phyloP scores from a whole-genome alignment of 1,140 invertebrate genomes.

The Bicyclus anynana region DNA sequence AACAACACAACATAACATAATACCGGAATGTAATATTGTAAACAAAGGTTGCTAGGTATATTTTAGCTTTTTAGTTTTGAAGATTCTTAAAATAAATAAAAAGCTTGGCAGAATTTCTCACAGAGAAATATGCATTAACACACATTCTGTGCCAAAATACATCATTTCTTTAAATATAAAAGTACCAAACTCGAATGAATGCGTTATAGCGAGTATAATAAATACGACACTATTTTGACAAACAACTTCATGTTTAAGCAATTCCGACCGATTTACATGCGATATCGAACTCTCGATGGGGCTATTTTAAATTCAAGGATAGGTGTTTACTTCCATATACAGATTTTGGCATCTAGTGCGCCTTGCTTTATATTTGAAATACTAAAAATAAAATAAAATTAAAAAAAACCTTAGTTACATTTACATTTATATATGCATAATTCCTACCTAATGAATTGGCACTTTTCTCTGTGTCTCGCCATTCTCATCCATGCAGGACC shows the following conservation, averaged over 20 bases:
- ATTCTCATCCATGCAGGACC: no score
- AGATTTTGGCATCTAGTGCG: background rate
- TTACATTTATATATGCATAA: no score
- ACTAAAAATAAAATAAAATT: background rate
- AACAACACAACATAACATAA: no score
- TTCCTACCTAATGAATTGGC: no score
- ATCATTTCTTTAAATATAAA: background rate
- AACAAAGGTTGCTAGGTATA: no score
- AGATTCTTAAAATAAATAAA: conserved; percentile 1
- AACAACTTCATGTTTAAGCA: conserved; percentile 11
- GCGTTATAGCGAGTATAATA: no score
- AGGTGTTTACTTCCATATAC: conserved; percentile 18
- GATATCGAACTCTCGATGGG: conserved; percentile 45
- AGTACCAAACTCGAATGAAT: no score
- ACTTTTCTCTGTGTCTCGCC: no score
- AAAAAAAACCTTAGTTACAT: no score
- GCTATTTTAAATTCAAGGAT: conserved; percentile 49
- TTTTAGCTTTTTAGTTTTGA: no score
- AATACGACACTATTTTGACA: conserved; percentile 7
- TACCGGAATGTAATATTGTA: no score
- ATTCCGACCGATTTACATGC: conserved; percentile 40
- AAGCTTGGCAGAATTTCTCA: conserved; percentile 2
- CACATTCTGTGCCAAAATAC: background rate
- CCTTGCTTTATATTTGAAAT: background rate
- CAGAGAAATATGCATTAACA: conserved; percentile 1